Evolutionary conservation across 2,113 vertebrate species (phyloP).

Genomic region (Platysteira castanea): DNA sequence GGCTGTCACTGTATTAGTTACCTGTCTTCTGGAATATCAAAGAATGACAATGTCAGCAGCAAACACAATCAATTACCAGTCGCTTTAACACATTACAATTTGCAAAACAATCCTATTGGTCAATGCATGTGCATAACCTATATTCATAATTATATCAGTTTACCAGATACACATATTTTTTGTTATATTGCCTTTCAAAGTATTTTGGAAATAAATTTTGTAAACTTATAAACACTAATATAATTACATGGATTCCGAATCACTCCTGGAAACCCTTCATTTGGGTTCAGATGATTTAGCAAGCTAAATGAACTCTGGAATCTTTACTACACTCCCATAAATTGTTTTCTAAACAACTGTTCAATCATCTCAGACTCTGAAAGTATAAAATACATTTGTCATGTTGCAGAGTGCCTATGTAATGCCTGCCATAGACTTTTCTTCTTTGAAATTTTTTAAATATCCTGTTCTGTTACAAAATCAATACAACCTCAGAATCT

Average conservation of each 20-base stretch:
- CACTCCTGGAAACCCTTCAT: not conserved
- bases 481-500: not conserved
- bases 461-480: not conserved
- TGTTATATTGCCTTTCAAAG: not conserved
- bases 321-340: not conserved
- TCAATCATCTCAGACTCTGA: not conserved
- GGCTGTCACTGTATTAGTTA: not conserved
- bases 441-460: not conserved
- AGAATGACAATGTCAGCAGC: not conserved
- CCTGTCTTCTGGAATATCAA: not conserved
- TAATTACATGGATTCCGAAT: not conserved
- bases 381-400: not conserved
- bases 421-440: not conserved
- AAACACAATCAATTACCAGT: not conserved
- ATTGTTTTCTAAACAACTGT: not conserved
- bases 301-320: not conserved
- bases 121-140: not conserved
- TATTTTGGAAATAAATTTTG: not conserved
- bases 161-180: not conserved
- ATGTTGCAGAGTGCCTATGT: not conserved
- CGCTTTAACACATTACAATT: not conserved
- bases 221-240: not conserved
- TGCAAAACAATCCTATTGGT: not conserved
- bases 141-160: not conserved
- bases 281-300: not conserved